Evolutionary conservation across 2,797 vertebrate species (phyloP).

Genomic region (Pseudochirops cupreus): DNA sequence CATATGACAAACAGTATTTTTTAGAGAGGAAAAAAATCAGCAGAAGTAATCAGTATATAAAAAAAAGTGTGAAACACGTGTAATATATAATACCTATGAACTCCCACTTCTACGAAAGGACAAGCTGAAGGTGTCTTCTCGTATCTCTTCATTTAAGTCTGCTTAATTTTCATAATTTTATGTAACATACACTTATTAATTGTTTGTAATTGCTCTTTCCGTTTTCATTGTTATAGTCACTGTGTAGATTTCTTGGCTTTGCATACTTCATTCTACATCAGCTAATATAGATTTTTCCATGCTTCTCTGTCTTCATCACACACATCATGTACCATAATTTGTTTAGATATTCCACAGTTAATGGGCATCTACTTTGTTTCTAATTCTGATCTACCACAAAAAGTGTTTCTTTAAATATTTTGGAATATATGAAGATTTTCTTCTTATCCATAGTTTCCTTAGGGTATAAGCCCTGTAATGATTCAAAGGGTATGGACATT

Average conservation of each 20-base stretch:
- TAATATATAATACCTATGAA: neutral
- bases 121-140: neutral
- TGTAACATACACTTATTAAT: neutral
- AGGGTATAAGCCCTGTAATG: neutral
- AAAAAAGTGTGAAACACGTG: neutral
- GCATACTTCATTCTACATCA: neutral
- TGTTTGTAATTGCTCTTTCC: neutral
- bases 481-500: neutral
- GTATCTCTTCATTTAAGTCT: neutral
- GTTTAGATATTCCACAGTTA: neutral
- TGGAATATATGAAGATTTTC: neutral
- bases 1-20: neutral
- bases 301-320: too few relatives aligned
- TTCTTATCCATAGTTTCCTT: neutral
- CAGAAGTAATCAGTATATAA: neutral
- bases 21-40: neutral
- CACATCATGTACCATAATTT: neutral
- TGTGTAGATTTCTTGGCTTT: neutral
- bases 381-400: neutral
- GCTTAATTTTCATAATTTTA: neutral
- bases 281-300: neutral
- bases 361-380: neutral
- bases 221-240: neutral
- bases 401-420: neutral
- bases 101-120: neutral